phyloP scores from a whole-genome alignment of 2,888 invertebrate species.

The Lepidochrysops patricia region DNA sequence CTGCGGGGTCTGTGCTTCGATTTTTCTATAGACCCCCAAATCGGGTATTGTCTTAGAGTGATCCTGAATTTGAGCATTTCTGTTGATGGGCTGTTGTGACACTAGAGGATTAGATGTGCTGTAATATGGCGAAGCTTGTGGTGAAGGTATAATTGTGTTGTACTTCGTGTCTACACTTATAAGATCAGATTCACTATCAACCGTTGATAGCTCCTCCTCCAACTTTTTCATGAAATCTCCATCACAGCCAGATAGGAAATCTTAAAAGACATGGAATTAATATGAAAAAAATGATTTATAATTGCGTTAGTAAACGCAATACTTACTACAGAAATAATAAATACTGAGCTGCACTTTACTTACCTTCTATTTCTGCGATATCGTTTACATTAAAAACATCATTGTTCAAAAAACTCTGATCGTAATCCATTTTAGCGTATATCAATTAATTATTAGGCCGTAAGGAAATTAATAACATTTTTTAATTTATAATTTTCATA shows the following conservation, averaged over 20 bases:
- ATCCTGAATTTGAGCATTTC: constrained; percentile 34
- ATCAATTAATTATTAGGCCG: background rate
- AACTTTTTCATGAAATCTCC: constrained; percentile 75
- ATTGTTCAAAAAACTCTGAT: constrained; percentile 54
- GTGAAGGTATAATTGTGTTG: constrained; percentile 37
- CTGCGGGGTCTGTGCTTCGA: constrained; percentile 47
- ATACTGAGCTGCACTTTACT: constrained; percentile 23
- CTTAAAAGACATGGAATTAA: constrained; percentile 45
- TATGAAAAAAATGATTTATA: background rate
- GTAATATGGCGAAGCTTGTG: constrained; percentile 48
- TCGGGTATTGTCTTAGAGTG: constrained; percentile 45
- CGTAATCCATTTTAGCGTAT: constrained; percentile 44
- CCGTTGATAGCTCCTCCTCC: constrained; percentile 58
- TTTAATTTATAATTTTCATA: background rate
- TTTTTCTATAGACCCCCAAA: constrained; percentile 42
- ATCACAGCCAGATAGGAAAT: constrained; percentile 79
- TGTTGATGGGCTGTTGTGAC: constrained; percentile 49
- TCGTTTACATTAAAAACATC: constrained; percentile 80
- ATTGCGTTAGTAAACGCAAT: background rate
- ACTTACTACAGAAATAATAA: background rate
- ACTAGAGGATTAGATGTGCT: constrained; percentile 51
- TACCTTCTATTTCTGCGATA: constrained; percentile 81
- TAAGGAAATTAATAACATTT: background rate
- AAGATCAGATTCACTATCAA: constrained; percentile 45
- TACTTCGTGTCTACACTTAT: constrained; percentile 48